Conservation (phyloP, 2,113 vertebrate genomes). For the Puma concolor region DNA sequence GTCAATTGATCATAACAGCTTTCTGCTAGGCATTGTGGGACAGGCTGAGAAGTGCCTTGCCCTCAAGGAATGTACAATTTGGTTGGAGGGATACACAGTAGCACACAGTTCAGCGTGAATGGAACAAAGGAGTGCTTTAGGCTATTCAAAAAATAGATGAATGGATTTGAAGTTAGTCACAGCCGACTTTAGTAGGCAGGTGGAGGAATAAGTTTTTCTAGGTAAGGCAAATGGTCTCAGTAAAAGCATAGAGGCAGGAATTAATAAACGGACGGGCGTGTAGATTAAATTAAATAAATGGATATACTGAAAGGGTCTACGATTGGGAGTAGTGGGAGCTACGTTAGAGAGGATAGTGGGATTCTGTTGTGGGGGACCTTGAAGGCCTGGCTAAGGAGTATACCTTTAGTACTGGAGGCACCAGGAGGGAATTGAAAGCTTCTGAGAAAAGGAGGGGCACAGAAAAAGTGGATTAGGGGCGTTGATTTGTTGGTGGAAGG, state of each 20-base stretch:
- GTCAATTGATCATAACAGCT: neutral
- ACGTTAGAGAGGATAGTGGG: constrained; percentile 1
- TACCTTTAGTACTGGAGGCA: neutral
- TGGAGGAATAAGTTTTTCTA: neutral
- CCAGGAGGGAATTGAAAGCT: constrained; percentile 17
- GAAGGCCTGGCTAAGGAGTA: neutral
- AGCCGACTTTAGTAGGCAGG: neutral
- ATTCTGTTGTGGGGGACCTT: neutral
- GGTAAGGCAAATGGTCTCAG: neutral
- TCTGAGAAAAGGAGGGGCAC: neutral
- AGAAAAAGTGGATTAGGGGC: constrained; percentile 1
- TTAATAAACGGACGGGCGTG: neutral
- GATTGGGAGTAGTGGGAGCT: neutral
- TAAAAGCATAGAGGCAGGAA: neutral
- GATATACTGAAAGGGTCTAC: neutral
- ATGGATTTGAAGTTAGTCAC: neutral
- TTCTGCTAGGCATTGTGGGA: neutral
- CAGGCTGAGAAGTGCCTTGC: neutral
- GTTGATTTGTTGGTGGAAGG: constrained; percentile 30
- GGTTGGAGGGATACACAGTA: neutral
- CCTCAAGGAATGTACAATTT: neutral
- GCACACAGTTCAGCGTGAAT: constrained; percentile 6
- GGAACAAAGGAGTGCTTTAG: neutral
- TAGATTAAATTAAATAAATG: neutral
- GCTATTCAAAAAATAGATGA: neutral